A percentile compares a stretch with the other conserved stretches of the same genome.
Conservation (phyloP, 1,140 invertebrate species). For the Oedothorax gibbosus region DNA sequence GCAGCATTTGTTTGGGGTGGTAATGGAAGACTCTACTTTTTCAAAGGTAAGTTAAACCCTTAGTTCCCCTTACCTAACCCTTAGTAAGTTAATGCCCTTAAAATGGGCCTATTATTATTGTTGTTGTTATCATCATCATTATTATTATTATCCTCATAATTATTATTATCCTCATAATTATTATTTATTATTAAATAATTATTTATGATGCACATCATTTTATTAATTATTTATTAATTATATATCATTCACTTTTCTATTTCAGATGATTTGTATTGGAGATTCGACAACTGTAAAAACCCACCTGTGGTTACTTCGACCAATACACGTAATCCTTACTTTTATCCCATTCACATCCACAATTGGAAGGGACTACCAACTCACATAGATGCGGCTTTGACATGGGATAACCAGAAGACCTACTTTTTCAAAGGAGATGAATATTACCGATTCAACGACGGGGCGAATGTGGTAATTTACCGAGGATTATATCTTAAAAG, state of each 20-base stretch:
- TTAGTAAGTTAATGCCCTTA: neutral
- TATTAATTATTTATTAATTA: too few relatives aligned
- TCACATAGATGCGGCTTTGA: constrained; percentile 85
- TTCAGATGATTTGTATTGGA: constrained; percentile 86
- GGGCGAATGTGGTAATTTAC: too few relatives aligned
- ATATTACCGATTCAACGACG: constrained; percentile 94
- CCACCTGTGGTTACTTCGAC: constrained; percentile 82
- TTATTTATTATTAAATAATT: too few relatives aligned
- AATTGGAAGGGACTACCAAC: constrained; percentile 94
- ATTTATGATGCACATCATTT: too few relatives aligned
- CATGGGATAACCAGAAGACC: constrained; percentile 93
- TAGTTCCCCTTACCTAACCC: neutral
- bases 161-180: too few relatives aligned
- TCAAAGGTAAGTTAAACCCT: constrained; percentile 62
- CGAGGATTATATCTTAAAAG: too few relatives aligned
- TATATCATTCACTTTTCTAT: constrained; percentile 8
- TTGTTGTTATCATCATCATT: neutral
- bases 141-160: too few relatives aligned
- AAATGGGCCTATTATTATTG: neutral
- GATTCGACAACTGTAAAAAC: constrained; percentile 85
- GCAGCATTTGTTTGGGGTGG: constrained; percentile 94
- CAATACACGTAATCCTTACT: constrained; percentile 67
- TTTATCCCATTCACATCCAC: constrained; percentile 87
- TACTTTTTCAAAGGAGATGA: constrained; percentile 94
- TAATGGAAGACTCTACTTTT: constrained; percentile 88